Evolutionary conservation across 92 coral and sea anemone genomes (phyloP).

Genomic region (Pocillopora meandrina): DNA sequence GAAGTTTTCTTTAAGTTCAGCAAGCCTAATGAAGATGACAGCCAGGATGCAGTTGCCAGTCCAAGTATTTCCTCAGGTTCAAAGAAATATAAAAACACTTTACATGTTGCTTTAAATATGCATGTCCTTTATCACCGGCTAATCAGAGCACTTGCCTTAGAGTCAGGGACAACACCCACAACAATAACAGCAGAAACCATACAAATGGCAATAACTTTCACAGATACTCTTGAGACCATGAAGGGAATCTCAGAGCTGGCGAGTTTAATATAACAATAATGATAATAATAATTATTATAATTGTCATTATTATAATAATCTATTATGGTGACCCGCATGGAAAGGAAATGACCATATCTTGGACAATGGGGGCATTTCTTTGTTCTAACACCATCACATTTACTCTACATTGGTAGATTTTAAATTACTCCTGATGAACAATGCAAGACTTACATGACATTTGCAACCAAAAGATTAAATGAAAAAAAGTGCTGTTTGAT

Average conservation of each 20-base stretch:
- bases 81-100: constrained; percentile 11
- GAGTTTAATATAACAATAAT: not conserved
- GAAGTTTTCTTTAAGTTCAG: constrained; percentile 21
- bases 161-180: constrained; percentile 6
- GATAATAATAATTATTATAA: not conserved
- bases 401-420: no score
- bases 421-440: no score
- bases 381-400: no score
- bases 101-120: constrained; percentile 8
- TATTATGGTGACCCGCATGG: no score
- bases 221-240: constrained; percentile 1
- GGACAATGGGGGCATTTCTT: no score
- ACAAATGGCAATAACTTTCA: constrained; percentile 5
- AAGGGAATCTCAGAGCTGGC: constrained; percentile 7
- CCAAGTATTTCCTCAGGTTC: constrained; percentile 4
- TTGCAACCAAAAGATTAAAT: no score
- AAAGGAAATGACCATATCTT: no score
- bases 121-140: constrained; percentile 18
- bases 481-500: no score
- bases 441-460: no score
- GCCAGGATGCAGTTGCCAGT: constrained; percentile 14
- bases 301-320: no score
- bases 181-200: constrained; percentile 1
- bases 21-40: constrained; percentile 33
- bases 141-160: constrained; percentile 5